Evolutionary conservation across 2,888 invertebrate genomes (phyloP), one percentile per base, ranked within the genome.

Genomic region (Drosophila greeni): DNA sequence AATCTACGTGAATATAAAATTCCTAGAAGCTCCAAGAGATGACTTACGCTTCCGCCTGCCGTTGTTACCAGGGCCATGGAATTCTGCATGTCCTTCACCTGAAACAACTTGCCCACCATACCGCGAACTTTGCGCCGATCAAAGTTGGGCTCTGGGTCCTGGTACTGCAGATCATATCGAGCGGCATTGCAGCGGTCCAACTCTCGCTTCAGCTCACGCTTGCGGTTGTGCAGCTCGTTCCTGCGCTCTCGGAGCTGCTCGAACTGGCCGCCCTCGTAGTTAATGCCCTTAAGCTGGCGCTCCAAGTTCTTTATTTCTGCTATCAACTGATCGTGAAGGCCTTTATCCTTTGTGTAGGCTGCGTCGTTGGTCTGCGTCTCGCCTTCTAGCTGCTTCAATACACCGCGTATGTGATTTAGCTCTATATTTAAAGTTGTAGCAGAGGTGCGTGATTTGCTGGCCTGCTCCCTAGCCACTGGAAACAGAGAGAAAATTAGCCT

Each of bases 41-140:
- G 8, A 26, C 90, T 88, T 88, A 97, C 96, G 90, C 92, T 92
- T 66, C 94, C 95, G 8, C 97, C 97, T 16, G 95, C 96, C 9
- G 94, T 94, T 18, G 94, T 93, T 87, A 97, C 96, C 57, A 98
- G 88, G 3, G 98, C 98, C 45, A 93, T 92, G 54, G 93, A 93
- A 85, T 93, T 91, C 24, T 88, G 88, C 3, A 91, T 90, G 86
- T 97, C 94, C 57, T 90, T 91, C 0, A 97, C 92, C 36, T 91
- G 91, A 56, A 99, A 91, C 70, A 97, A 89, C 72, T 94, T 92
- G 74, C 95, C 95, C 0, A 97, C 93, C 26, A 95, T 91, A 16
- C 98, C 98, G 72, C 91, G 91, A 1, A 96, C 94, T 68, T 91
- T 90, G 0, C 87, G 84, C 2, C 90, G 88, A 82, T 94, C 91